Base-by-base conservation (phyloP, 2,888 invertebrate genomes). In the Neoitamus cyanurus region DNA sequence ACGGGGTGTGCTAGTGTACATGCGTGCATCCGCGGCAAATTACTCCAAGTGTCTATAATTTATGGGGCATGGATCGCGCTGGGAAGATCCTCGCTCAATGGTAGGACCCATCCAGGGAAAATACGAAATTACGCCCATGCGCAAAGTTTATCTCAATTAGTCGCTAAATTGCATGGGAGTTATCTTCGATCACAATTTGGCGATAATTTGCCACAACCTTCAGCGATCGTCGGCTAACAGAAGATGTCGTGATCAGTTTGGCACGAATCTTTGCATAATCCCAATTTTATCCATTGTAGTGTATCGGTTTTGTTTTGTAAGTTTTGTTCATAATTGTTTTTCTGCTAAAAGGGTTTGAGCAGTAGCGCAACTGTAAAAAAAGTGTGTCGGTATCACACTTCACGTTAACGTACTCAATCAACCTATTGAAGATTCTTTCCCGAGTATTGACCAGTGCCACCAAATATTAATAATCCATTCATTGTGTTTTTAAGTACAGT, bases 181-280 rank as follows among this genome's bases (percentile, higher is more conserved):
- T 70, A 70, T 70, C 70, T 70, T 4, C 70, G 30, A 70, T 70
- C 70, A 31, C 70, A 31, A 31, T 70, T 70, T 70, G n/a, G 31
- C 25, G 70, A 70, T 70, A 70, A 70, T 70, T 70, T 70, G 70
- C 70, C 70, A 70, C 15, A 58, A 20, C 58, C 58, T 58, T 58
- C 20, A 58, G 58, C 58, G 25, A 25, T 58, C 20, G 15, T 42
- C 42, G 42, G 13, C 42, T 42, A n/a, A n/a, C n/a, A 42, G n/a
- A 4, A 13, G 42, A 42, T 42, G 13, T 42, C n/a, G n/a, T 13
- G n/a, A 13, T 42, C n/a, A n/a, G n/a, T 42, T 6, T 42, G n/a
- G 42, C 5, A 42, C n/a, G 5, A 6, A n/a, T n/a, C 3, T 42
- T 42, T 42, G n/a, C 5, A n/a, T 13, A n/a, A n/a, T n/a, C 13